Conservation (phyloP, 2,113 vertebrate species). For the Lasiurus borealis region DNA sequence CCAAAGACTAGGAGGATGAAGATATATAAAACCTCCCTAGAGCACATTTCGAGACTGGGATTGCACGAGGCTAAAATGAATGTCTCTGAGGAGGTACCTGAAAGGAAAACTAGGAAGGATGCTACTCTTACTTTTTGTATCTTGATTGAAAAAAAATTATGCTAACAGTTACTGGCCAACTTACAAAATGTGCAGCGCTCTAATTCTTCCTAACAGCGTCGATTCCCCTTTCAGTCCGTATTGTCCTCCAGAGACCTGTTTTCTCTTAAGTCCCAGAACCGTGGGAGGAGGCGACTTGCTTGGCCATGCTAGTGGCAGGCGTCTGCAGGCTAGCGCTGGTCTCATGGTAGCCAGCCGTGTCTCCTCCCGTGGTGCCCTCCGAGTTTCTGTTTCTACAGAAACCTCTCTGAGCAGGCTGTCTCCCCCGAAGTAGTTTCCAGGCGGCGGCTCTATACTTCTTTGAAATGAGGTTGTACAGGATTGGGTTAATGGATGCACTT, state of each 20-base stretch:
- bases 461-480: conserved; percentile 94
- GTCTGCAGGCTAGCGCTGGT: conserved; percentile 83
- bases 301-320: rapidly evolving
- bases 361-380: neutral
- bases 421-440: conserved; percentile 87
- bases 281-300: rapidly evolving
- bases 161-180: conserved; percentile 1
- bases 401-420: conserved; percentile 75
- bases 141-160: neutral
- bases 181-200: neutral
- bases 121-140: neutral
- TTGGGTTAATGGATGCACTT: conserved; percentile 92
- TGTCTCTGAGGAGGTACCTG: neutral
- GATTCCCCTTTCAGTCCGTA: neutral
- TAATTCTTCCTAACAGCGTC: neutral
- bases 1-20: neutral
- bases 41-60: neutral
- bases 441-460: conserved; percentile 91
- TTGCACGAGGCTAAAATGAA: neutral
- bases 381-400: conserved; percentile 65
- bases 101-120: neutral
- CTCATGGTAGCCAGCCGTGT: conserved; percentile 83
- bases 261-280: neutral
- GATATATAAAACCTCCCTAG: neutral
- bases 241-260: neutral